These are phyloP conservation scores for Henricia sp. DNA, from an alignment of 53 echinoderm and acorn worm genomes.

Conservation along the genomic window DNA sequence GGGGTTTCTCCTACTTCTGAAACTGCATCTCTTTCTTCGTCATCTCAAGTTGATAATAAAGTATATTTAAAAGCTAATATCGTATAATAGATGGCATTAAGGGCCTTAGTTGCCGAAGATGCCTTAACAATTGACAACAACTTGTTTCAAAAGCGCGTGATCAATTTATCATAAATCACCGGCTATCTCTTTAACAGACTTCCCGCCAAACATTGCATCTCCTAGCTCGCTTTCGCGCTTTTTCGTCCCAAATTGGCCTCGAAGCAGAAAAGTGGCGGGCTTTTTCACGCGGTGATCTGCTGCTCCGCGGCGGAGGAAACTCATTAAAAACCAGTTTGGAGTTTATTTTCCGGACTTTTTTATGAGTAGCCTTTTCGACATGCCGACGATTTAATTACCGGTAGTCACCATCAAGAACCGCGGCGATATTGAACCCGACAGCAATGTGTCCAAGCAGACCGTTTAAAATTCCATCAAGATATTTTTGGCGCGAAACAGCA, in stretches of 20 bases:
- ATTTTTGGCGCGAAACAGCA: background rate
- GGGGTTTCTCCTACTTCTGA: too few species aligned
- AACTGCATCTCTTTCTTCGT: too few species aligned
- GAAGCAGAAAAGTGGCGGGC: slow-evolving; percentile 45
- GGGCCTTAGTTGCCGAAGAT: too few species aligned
- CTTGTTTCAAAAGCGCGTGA: too few species aligned
- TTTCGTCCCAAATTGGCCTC: slow-evolving; percentile 54
- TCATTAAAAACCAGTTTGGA: slow-evolving; percentile 65
- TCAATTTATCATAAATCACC: too few species aligned
- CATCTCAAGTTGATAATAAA: too few species aligned
- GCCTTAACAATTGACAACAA: too few species aligned
- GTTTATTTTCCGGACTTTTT: slow-evolving; percentile 60
- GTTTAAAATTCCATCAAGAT: slow-evolving; percentile 45
- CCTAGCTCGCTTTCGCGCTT: slow-evolving; percentile 59
- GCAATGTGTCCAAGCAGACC: slow-evolving; percentile 9
- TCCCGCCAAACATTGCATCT: slow-evolving; percentile 24
- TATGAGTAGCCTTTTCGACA: slow-evolving; percentile 38
- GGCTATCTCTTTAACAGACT: slow-evolving; percentile 15
- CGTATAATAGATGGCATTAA: too few species aligned
- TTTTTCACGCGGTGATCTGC: slow-evolving; percentile 33
- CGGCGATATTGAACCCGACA: slow-evolving; percentile 14
- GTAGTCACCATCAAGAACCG: background rate
- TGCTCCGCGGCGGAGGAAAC: slow-evolving; percentile 53
- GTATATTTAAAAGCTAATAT: too few species aligned
- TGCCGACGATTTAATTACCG: slow-evolving; percentile 52